These are phyloP conservation scores for Falcunculus frontatus DNA, from an alignment of 2,113 vertebrate genomes.

Conservation along the genomic window DNA sequence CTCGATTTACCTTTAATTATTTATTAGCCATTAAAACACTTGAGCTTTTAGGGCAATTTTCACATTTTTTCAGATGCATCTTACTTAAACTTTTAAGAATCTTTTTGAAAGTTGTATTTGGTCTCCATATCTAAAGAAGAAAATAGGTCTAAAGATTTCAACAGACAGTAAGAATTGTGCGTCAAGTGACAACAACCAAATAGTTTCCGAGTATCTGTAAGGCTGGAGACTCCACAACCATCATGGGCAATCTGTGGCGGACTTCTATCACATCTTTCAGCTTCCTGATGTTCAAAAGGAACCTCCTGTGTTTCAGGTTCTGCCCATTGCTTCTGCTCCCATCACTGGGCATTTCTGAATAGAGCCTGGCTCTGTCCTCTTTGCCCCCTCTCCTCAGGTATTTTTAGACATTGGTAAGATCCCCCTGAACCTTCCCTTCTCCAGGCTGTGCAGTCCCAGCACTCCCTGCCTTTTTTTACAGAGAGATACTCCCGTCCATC, in stretches of 20 bases:
- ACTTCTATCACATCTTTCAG: background rate
- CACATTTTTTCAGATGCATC: background rate
- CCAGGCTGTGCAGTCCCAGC: background rate
- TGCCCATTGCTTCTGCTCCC: accelerated
- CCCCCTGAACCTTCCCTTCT: background rate
- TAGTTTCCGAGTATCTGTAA: background rate
- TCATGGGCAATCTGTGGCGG: accelerated
- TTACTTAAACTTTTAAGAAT: background rate
- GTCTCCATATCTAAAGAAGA: background rate
- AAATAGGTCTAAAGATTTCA: background rate
- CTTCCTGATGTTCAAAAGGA: background rate
- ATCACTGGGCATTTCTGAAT: background rate
- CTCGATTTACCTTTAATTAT: background rate
- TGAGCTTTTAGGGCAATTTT: background rate
- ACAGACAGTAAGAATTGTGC: background rate
- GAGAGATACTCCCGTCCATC: background rate
- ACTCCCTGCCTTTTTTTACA: background rate
- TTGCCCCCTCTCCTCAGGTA: background rate
- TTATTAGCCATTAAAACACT: background rate
- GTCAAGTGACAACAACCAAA: background rate
- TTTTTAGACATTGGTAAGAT: too few species aligned
- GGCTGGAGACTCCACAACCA: background rate
- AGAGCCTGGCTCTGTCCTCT: background rate
- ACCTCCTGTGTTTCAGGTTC: background rate
- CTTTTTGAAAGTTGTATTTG: background rate